Evolutionary conservation across 2,113 vertebrate genomes (phyloP).

Genomic region (Protobothrops flavoviridis): DNA sequence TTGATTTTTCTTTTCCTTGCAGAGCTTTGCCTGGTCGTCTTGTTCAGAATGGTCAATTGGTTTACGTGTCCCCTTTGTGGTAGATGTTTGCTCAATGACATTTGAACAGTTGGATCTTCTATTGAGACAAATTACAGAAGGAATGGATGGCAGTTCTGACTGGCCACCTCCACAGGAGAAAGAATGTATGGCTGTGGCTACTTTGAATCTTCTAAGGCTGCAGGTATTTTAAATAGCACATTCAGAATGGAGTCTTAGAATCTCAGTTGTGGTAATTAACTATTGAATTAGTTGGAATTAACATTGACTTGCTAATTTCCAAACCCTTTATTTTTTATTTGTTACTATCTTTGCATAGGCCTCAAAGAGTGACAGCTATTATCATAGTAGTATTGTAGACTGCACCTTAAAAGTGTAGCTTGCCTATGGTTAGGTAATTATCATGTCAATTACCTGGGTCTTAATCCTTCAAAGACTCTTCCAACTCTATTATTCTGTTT

Average conservation of each 20-base stretch:
- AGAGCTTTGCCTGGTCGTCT: conserved; percentile 95
- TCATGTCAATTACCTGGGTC: neutral
- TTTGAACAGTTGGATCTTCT: conserved; percentile 96
- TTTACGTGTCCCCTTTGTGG: conserved; percentile 93
- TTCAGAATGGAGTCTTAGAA: neutral
- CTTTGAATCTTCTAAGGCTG: conserved; percentile 89
- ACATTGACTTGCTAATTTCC: neutral
- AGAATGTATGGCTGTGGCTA: conserved; percentile 94
- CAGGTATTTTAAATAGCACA: conserved; percentile 74
- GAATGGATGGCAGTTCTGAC: conserved; percentile 94
- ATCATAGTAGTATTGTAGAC: neutral
- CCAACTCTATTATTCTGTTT: neutral
- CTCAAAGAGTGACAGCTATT: neutral
- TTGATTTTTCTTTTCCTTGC: conserved; percentile 18
- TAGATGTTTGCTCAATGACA: conserved; percentile 92
- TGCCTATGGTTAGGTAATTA: neutral
- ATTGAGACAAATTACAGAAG: conserved; percentile 91
- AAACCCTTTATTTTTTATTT: neutral
- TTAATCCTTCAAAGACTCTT: neutral
- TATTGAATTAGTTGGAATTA: neutral
- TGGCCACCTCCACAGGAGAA: conserved; percentile 98
- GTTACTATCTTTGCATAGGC: neutral
- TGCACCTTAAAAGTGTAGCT: neutral
- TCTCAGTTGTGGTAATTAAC: neutral
- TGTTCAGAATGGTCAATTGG: conserved; percentile 98